These are phyloP conservation scores for Diadumene lineata DNA, from an alignment of 92 coral and sea anemone species.

Conservation along the genomic window DNA sequence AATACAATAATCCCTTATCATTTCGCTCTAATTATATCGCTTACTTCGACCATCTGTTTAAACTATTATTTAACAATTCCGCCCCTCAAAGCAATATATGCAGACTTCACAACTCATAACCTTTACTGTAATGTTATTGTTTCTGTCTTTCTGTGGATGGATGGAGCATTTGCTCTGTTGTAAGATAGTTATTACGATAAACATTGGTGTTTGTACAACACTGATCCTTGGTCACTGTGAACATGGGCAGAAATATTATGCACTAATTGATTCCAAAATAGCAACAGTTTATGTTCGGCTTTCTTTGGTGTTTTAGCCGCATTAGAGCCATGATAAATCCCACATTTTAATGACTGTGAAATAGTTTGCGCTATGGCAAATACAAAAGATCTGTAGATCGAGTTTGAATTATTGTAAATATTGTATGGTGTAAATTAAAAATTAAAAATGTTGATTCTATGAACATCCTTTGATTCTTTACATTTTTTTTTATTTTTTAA, in stretches of 20 bases:
- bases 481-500: too few species aligned
- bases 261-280: conserved; percentile 22
- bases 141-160: background rate
- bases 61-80: background rate
- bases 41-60: background rate
- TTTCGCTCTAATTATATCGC: background rate
- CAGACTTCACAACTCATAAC: background rate
- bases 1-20: background rate
- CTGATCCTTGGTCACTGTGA: background rate
- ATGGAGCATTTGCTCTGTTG: background rate
- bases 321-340: background rate
- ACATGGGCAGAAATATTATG: conserved; percentile 5
- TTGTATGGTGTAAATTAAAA: too few species aligned
- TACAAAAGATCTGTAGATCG: background rate
- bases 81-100: background rate
- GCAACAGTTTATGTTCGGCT: conserved; percentile 10
- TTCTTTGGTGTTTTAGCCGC: background rate
- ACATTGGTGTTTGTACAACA: conserved; percentile 14
- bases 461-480: too few species aligned
- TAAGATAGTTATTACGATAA: background rate
- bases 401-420: too few species aligned
- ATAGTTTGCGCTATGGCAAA: background rate
- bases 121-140: background rate
- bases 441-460: too few species aligned
- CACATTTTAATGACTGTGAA: background rate